phyloP scores from a whole-genome alignment of 2,888 invertebrate genomes.

The Andrena fulva region DNA sequence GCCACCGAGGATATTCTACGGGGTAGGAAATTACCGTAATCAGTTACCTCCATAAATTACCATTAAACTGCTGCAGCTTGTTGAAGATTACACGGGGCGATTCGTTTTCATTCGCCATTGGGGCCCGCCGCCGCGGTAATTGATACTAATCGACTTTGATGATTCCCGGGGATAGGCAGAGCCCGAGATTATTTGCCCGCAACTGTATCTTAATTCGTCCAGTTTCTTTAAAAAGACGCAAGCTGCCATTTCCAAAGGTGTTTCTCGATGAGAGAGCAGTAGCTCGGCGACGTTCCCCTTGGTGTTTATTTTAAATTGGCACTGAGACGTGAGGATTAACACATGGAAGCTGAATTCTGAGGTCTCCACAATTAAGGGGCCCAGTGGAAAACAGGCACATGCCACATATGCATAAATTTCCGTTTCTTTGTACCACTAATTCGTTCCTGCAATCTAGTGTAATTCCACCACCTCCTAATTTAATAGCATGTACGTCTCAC shows the following conservation, averaged over 20 bases:
- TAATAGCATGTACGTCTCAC: too few species aligned
- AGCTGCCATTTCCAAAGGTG: too few species aligned
- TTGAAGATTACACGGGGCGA: slow-evolving; percentile 27
- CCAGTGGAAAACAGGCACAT: too few species aligned
- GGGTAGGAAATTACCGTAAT: slow-evolving; percentile 31
- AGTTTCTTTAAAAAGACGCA: too few species aligned
- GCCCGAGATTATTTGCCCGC: background rate
- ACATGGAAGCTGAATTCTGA: too few species aligned
- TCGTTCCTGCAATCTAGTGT: too few species aligned
- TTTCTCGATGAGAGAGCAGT: background rate
- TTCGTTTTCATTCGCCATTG: slow-evolving; percentile 44
- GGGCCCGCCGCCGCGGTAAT: slow-evolving; percentile 31
- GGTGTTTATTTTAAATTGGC: too few species aligned
- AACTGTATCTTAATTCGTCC: background rate
- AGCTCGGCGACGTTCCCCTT: background rate
- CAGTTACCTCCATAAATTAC: slow-evolving; percentile 58
- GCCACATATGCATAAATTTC: too few species aligned
- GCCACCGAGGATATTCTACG: slow-evolving; percentile 21
- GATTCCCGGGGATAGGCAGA: background rate
- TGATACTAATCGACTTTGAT: slow-evolving; percentile 45
- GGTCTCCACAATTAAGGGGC: too few species aligned
- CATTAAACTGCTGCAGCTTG: slow-evolving; percentile 33
- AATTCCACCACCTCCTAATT: too few species aligned
- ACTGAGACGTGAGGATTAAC: too few species aligned
- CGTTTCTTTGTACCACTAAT: too few species aligned